Evolutionary conservation across 2,113 vertebrate species (phyloP), one percentile per base, ranked within the genome.

Genomic region (Girardinichthys multiradiatus): DNA sequence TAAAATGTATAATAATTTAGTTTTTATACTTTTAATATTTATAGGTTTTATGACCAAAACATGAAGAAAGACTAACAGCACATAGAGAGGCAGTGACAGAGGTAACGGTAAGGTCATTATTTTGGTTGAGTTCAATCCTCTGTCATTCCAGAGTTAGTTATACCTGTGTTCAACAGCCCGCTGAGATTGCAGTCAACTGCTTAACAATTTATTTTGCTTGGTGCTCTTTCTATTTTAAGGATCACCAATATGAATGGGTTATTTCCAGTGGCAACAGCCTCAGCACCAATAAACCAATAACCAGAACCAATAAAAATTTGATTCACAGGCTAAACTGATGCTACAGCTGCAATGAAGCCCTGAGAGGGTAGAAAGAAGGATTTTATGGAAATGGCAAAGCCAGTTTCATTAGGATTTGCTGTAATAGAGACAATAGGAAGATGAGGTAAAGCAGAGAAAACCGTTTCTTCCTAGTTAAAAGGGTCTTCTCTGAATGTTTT

Each of bases 61-160:
- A n/a, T 10, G 8, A 54, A 24, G 5, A n/a, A 17, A 70, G 45
- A 71, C 64, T 67, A 83, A 84, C 79, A 74, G 76, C 72, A 82
- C 80, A 28, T 64, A 72, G 68, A 31, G 39, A 74, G 26, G 76
- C 67, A 68, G 51, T 51, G 60, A 80, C 77, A 80, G 68, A 39
- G 82, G 80, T 75, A 75, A 79, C 4, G 64, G 10, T 37, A 24
- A 67, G 69, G 90, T 86, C 86, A 84, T 87, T 83, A 79, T 70
- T 64, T 73, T 67, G 61, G 61, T 74, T 21, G 14, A 73, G 72
- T 79, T 82, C 69, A 74, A 82, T 72, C 79, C 79, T 79, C 80
- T 64, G 78, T 88, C 80, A 84, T 80, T 69, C 70, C 77, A 75
- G 66, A 84, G 77, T 88, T 80, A 87, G 85, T 89, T 90, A 86